Base-by-base conservation (phyloP, 2,888 invertebrate genomes). In the Macrosiphum euphorbiae region DNA sequence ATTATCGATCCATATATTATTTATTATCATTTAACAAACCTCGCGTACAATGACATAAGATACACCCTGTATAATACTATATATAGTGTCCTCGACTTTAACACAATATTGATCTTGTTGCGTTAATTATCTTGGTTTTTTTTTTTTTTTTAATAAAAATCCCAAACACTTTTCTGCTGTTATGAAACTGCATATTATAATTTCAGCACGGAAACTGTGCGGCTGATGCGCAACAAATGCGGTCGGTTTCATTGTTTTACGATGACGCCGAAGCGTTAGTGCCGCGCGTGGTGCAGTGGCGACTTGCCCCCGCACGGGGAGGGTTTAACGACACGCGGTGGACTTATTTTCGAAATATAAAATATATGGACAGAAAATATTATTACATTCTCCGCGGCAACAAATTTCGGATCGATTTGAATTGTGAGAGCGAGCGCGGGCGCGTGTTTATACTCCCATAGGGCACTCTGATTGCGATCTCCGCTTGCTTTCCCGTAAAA, bases 401-500 rank as follows among this genome's bases (percentile, higher is more conserved):
- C 28, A 84, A 84, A 84, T 91, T 91, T 91, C 52, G 52, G 28
- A 84, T 84, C 52, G 35, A 50, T 78, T 47, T n/a, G 35, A n/a
- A 16, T 78, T 26, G 13, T 28, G 28, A 5, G 11, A 11, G 61
- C 55, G 16, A n/a, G 13, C 78, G 78, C 78, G 44, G 44, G 78
- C 78, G 52, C 50, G n/a, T 52, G 87, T 88, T 26, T 35, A 41
- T 58, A 89, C 44, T 89, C 89, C 89, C 88, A 88, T 89, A 58
- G 78, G 89, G 89, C 35, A 90, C 24, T 35, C 35, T 90, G 90
- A 90, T 91, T 85, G 58, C 26, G 44, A 84, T 67, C 47, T 89
- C 28, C 50, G 90, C 78, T 90, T 90, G 67, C 50, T 90, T 50
- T 90, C 52, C 26, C 90, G 78, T 78, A 52, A 78, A 90, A 78